Evolutionary conservation across 2,888 invertebrate genomes (phyloP).

Genomic region (Macrophya alboannulata): DNA sequence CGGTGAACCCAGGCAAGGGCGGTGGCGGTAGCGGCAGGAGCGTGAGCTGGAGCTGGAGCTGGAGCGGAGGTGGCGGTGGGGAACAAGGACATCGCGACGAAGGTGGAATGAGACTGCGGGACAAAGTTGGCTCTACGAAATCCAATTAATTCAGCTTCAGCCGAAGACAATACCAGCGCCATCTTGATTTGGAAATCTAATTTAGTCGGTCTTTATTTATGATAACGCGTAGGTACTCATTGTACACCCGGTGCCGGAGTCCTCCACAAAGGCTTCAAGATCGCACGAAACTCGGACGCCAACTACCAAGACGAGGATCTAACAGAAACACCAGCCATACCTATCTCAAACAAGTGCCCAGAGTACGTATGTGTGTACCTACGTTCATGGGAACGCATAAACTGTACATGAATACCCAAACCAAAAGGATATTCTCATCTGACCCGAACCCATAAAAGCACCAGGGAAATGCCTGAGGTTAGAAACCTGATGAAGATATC

Average conservation of each 20-base stretch:
- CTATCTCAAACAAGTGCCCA: slow-evolving; percentile 1
- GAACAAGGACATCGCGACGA: slow-evolving; percentile 49
- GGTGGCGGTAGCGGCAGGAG: slow-evolving; percentile 51
- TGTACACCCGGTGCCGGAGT: slow-evolving; percentile 66
- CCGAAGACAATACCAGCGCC: slow-evolving; percentile 76
- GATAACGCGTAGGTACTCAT: slow-evolving; percentile 74
- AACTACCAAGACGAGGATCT: slow-evolving; percentile 14
- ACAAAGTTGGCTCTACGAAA: slow-evolving; percentile 74
- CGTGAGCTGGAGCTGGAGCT: slow-evolving; percentile 49
- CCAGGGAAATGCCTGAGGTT: slow-evolving; percentile 30
- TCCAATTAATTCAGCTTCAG: slow-evolving; percentile 76
- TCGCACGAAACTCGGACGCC: slow-evolving; percentile 62
- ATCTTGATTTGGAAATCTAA: slow-evolving; percentile 78
- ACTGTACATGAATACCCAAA: neutral
- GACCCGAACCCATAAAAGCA: slow-evolving; percentile 34
- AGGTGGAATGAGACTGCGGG: slow-evolving; percentile 60
- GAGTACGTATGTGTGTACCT: neutral
- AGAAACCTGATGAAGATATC: slow-evolving; percentile 49
- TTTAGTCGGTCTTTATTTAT: slow-evolving; percentile 78
- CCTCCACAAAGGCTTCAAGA: slow-evolving; percentile 72
- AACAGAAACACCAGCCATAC: neutral
- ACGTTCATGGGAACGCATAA: neutral
- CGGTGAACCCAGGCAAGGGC: slow-evolving; percentile 58
- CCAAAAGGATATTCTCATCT: slow-evolving; percentile 1
- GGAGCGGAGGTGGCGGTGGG: slow-evolving; percentile 61